Evolutionary conservation across 2,113 vertebrate species (phyloP).

Genomic region (Neofelis nebulosa): DNA sequence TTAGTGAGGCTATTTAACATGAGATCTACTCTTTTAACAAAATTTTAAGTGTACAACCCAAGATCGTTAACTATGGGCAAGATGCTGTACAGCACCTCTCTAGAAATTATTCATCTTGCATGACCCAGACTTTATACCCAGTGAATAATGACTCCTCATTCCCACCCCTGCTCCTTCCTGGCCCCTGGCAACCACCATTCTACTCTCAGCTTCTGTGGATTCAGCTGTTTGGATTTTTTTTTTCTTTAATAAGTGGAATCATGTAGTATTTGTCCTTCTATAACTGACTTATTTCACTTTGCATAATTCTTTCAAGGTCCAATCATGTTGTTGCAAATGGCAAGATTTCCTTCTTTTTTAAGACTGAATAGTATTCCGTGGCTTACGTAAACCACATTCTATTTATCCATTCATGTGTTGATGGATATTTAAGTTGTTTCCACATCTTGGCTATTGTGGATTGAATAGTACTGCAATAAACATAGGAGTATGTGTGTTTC

Average conservation of each 20-base stretch:
- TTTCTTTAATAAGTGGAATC: neutral
- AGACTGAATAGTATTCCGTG: neutral
- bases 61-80: neutral
- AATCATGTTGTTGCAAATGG: neutral
- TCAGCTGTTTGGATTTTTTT: neutral
- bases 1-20: neutral
- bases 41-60: neutral
- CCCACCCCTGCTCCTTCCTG: rapidly evolving
- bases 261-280: neutral
- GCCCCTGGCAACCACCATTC: neutral
- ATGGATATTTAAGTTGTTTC: neutral
- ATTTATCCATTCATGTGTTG: neutral
- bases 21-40: neutral
- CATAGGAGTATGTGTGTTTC: neutral
- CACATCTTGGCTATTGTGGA: neutral
- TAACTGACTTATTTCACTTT: neutral
- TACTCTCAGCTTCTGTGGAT: neutral
- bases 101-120: neutral
- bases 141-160: neutral
- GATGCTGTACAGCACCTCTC: neutral
- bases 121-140: neutral
- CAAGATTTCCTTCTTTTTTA: neutral
- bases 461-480: neutral
- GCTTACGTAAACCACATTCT: neutral
- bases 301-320: neutral